Evolutionary conservation across 2,888 invertebrate genomes (phyloP).

Genomic region (Hyalella azteca): DNA sequence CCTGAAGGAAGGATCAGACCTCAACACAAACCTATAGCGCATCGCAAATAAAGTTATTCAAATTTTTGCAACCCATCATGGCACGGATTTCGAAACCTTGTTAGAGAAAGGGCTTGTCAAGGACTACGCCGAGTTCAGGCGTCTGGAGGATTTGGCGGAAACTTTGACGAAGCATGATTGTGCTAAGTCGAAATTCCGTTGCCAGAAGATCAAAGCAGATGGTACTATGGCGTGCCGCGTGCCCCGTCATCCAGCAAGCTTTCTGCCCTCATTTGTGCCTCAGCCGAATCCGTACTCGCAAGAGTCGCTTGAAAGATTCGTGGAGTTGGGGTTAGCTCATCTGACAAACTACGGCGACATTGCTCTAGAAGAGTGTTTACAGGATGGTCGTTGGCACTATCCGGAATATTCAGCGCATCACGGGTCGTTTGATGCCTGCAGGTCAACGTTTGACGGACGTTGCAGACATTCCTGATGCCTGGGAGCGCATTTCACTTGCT

Average conservation of each 20-base stretch:
- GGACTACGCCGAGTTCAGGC: neutral
- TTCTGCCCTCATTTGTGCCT: no score
- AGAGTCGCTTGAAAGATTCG: no score
- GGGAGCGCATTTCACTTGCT: neutral
- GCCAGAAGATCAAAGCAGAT: neutral
- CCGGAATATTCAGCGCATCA: neutral
- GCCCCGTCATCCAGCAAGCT: neutral
- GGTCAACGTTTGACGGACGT: neutral
- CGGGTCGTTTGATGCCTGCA: neutral
- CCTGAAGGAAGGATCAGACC: neutral
- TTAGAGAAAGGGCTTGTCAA: neutral
- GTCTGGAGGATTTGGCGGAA: neutral
- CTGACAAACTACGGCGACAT: no score
- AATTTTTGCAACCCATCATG: neutral
- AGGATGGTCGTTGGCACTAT: no score
- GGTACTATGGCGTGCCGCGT: neutral
- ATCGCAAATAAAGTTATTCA: neutral
- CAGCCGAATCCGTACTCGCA: no score
- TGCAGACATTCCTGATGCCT: neutral
- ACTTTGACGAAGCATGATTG: neutral
- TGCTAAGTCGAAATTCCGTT: neutral
- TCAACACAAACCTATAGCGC: neutral
- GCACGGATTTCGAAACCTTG: neutral
- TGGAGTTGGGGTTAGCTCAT: no score
- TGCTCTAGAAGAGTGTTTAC: no score